Conservation (phyloP, 64 coral and sea anemone genomes). For the Pocillopora verrucosa region DNA sequence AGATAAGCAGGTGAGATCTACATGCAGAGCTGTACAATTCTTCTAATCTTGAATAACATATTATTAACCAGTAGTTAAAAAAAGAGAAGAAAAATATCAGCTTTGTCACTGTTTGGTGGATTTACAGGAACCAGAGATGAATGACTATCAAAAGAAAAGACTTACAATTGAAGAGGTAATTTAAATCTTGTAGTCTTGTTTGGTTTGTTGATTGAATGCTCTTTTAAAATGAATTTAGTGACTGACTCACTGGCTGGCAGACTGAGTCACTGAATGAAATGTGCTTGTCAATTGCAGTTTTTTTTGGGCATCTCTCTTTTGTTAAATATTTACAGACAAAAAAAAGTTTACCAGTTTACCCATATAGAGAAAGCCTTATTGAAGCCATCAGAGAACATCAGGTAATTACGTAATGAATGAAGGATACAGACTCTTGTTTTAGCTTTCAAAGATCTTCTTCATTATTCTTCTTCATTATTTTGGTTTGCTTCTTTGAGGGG, state of each 20-base stretch:
- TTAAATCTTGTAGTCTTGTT: neutral
- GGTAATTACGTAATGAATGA: conserved; percentile 7
- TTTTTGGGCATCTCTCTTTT: neutral
- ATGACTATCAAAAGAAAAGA: conserved; percentile 77
- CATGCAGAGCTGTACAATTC: neutral
- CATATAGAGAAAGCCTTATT: conserved; percentile 80
- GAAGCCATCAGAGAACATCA: conserved; percentile 95
- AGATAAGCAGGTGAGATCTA: conserved; percentile 48
- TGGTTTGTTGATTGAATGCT: neutral
- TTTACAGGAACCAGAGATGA: conserved; percentile 83
- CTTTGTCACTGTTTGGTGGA: too few relatives aligned
- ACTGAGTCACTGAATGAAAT: neutral
- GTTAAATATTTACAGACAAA: conserved; percentile 54
- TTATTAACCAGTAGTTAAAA: neutral
- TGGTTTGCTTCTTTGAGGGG: too few relatives aligned
- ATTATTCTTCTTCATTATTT: too few relatives aligned
- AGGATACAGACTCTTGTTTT: too few relatives aligned
- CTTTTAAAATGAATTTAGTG: too few relatives aligned
- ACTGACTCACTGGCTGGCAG: too few relatives aligned
- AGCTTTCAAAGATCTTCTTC: too few relatives aligned
- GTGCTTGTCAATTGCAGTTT: neutral
- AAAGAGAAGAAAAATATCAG: too few relatives aligned
- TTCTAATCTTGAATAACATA: neutral
- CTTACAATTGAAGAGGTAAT: conserved; percentile 91
- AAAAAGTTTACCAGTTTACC: conserved; percentile 89